Evolutionary conservation across 1,140 invertebrate species (phyloP).

Genomic region (Zaprionus tsacasi): DNA sequence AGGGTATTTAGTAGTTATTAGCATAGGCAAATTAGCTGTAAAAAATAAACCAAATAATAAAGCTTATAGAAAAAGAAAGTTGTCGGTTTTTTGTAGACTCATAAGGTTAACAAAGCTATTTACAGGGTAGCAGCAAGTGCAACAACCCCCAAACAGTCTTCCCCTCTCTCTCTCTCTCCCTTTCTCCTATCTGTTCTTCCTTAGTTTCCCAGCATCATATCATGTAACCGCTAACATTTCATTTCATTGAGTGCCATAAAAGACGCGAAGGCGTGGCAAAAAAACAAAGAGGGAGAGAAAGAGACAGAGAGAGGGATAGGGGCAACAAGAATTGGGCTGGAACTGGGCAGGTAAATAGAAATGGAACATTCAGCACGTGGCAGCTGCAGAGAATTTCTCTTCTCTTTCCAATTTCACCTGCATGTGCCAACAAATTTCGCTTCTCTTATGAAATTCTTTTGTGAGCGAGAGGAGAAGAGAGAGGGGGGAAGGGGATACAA

Average conservation of each 20-base stretch:
- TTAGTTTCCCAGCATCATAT: conserved; percentile 8
- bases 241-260: conserved; percentile 11
- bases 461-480: not conserved
- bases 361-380: not conserved
- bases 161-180: not conserved
- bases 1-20: not conserved
- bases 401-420: conserved; percentile 4
- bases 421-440: conserved; percentile 6
- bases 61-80: not conserved
- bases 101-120: not conserved
- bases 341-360: not conserved
- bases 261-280: not conserved
- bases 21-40: no score
- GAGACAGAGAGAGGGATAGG: not conserved
- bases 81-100: not conserved
- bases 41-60: no score
- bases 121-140: not conserved
- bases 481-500: not conserved
- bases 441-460: not conserved
- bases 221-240: conserved; percentile 24
- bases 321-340: not conserved
- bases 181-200: not conserved
- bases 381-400: not conserved
- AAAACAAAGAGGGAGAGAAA: not conserved
- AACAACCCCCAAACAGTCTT: not conserved